phyloP scores from a whole-genome alignment of 2,888 invertebrate species.

The Orchestes rusci region DNA sequence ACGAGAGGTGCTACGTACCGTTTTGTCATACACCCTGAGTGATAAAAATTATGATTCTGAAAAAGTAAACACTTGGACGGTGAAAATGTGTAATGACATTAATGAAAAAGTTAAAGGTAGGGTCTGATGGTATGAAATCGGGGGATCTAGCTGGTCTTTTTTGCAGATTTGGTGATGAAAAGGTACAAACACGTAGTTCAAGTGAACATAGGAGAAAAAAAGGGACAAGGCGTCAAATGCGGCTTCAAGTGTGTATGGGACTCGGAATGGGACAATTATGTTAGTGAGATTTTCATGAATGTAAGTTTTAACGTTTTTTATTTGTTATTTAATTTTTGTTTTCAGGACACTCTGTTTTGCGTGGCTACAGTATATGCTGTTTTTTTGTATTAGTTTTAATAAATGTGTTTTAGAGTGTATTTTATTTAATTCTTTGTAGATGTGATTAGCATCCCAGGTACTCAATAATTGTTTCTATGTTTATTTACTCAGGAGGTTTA shows the following conservation, averaged over 20 bases:
- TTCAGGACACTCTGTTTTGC: slow-evolving; percentile 74
- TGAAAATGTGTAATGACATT: slow-evolving; percentile 56
- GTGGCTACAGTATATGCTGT: slow-evolving; percentile 79
- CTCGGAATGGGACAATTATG: slow-evolving; percentile 82
- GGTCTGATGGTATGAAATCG: no score
- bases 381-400: slow-evolving; percentile 75
- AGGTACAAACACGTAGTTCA: slow-evolving; percentile 88
- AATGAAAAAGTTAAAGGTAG: slow-evolving; percentile 54
- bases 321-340: no score
- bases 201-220: slow-evolving; percentile 78
- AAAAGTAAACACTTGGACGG: slow-evolving; percentile 58
- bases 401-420: no score
- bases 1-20: slow-evolving; percentile 60
- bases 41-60: slow-evolving; percentile 57
- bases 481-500: no score
- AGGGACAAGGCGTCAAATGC: slow-evolving; percentile 84
- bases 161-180: slow-evolving; percentile 50
- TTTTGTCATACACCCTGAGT: slow-evolving; percentile 59
- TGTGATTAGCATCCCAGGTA: no score
- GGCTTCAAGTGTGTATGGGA: slow-evolving; percentile 91
- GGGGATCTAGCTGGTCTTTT: no score
- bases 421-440: no score
- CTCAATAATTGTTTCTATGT: no score
- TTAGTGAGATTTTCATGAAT: slow-evolving; percentile 75
- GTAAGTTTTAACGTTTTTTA: no score